Conservation (phyloP, 2,888 invertebrate genomes). For the Acanthoscelides obtectus region DNA sequence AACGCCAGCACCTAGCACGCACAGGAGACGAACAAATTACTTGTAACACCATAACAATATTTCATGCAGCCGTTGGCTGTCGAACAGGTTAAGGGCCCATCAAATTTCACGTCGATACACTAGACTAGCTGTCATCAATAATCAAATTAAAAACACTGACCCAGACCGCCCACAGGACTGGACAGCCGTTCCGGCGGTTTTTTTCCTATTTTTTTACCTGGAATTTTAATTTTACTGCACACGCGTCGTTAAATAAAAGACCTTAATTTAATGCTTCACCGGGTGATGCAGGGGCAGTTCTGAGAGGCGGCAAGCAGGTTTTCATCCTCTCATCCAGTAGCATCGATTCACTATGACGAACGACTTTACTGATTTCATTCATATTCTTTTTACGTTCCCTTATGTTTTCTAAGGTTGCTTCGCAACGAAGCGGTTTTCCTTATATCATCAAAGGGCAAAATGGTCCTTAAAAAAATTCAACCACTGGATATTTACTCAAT, state of each 20-base stretch:
- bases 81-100: neutral
- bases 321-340: neutral
- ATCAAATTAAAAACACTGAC: conserved; percentile 30
- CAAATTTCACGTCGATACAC: neutral
- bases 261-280: conserved; percentile 31
- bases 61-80: conserved; percentile 7
- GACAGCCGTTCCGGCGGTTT: conserved; percentile 22
- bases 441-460: no score
- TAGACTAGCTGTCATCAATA: conserved; percentile 25
- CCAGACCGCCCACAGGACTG: conserved; percentile 28
- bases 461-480: no score
- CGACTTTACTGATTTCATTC: no score
- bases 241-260: conserved; percentile 32
- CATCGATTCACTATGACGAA: no score
- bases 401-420: no score
- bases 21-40: neutral
- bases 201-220: conserved; percentile 26
- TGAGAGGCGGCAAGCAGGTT: neutral
- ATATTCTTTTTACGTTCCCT: no score
- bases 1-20: neutral
- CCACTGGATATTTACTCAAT: no score
- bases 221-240: conserved; percentile 32
- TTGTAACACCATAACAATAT: neutral
- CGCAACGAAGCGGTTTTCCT: no score
- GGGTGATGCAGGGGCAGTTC: conserved; percentile 3